Conservation (phyloP, 2,888 invertebrate genomes). For the Clepsis dumicolana region DNA sequence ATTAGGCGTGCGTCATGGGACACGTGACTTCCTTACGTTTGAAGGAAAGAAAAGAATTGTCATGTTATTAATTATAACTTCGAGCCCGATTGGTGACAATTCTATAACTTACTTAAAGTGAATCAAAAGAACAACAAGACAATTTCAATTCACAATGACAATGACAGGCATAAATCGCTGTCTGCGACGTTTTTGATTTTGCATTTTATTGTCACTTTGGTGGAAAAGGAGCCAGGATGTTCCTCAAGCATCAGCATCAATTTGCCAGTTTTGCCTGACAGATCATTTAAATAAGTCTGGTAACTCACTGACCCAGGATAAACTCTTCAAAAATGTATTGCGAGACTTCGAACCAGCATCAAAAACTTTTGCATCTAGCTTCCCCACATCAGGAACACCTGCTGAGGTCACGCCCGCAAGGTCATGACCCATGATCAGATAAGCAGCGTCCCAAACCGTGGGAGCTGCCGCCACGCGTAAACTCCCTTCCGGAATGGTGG, state of each 20-base stretch:
- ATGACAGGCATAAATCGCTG: too few species aligned
- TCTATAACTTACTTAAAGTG: too few species aligned
- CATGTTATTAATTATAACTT: neutral
- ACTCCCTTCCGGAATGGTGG: conserved; percentile 74
- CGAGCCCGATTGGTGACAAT: neutral
- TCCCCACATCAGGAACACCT: conserved; percentile 51
- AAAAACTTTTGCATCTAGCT: neutral
- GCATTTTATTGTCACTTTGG: too few species aligned
- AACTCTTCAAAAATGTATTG: neutral
- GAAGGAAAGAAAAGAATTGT: conserved; percentile 8
- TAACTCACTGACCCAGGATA: too few species aligned
- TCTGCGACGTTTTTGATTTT: too few species aligned
- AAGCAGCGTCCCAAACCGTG: conserved; percentile 75
- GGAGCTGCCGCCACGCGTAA: conserved; percentile 69
- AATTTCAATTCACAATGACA: too few species aligned
- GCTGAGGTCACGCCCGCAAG: conserved; percentile 73
- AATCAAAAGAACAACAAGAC: too few species aligned
- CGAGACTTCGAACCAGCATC: neutral
- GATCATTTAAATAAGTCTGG: too few species aligned
- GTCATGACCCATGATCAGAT: conserved; percentile 74
- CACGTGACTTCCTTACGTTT: conserved; percentile 37
- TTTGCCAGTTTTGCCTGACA: too few species aligned
- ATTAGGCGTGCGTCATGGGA: conserved; percentile 39
- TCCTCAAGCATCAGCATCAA: too few species aligned
- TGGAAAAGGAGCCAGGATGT: too few species aligned